Percentiles rank a stretch among this genome's conserved stretches.
phyloP scores from a whole-genome alignment of 2,888 invertebrate genomes.

The Aquatica leii region DNA sequence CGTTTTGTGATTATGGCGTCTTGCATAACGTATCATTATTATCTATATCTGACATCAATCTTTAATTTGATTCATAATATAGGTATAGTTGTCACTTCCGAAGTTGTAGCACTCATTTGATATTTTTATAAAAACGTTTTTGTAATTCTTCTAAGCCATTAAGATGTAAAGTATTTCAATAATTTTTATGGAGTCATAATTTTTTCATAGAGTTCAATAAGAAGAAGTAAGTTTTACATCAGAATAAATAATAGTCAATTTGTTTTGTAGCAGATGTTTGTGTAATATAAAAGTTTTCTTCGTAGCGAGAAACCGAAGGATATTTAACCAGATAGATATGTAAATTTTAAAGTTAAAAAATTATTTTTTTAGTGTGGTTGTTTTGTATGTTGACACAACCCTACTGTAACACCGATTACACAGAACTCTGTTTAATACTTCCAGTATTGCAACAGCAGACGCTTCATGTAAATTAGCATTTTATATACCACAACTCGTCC shows the following conservation, averaged over 20 bases:
- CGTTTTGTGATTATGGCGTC: no score
- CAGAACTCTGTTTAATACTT: conserved; percentile 29
- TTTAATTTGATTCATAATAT: no score
- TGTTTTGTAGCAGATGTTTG: conserved; percentile 15
- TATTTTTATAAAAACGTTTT: no score
- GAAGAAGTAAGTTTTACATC: conserved; percentile 6
- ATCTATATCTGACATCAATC: no score
- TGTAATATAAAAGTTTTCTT: conserved; percentile 13
- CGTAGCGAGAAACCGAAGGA: conserved; percentile 11
- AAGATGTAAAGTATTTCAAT: not conserved
- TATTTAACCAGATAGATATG: conserved; percentile 19
- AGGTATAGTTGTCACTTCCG: no score
- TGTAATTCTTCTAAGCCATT: no score
- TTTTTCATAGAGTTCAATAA: not conserved
- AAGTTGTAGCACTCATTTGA: no score
- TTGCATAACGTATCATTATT: no score
- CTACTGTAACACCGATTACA: conserved; percentile 33
- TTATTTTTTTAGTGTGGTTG: conserved; percentile 25
- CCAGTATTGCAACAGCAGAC: conserved; percentile 46
- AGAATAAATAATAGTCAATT: conserved; percentile 11
- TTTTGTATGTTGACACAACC: conserved; percentile 41
- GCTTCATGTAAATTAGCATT: conserved; percentile 52
- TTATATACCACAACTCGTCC: conserved; percentile 51
- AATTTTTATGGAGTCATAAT: conserved; percentile 8
- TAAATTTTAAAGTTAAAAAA: conserved; percentile 21